Evolutionary conservation across 2,113 vertebrate genomes (phyloP), one percentile per base, ranked within the genome.

Genomic region (Chamaetylas fuelleborni): DNA sequence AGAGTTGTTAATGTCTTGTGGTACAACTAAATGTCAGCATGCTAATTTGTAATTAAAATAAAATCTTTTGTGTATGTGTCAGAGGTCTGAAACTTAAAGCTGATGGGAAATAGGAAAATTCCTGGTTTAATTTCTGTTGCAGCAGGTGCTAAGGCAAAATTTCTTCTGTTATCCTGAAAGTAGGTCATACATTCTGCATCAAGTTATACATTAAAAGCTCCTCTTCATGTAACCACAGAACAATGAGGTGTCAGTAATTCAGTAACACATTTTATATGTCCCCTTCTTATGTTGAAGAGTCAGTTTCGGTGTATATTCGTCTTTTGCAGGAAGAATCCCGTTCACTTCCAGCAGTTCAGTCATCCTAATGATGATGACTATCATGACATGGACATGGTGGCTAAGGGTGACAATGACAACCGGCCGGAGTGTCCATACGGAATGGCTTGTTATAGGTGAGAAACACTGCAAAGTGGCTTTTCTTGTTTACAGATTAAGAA

Each of bases 301-400:
- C 74, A 80, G 54, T 70, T 90, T 93, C 0, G 4, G 13, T 33
- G 5, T 28, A 0, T 81, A 5, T 96, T 94, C 96, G 5, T 95
- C 47, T 64, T 73, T 95, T 62, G 34, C 91, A 98, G 98, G 95
- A 98, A 97, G 95, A 98, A 98, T 96, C 98, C 98, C 26, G 3
- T 96, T 72, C 98, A 98, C 88, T 98, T 98, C 88, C 96, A 98
- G 91, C 96, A 98, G 70, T 98, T 98, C 81, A 98, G 98, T 95
- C 98, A 98, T 65, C 98, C 98, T 54, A 81, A 88, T 17, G 98
- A 98, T 50, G 89, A 94, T 23, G 98, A 98, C 92, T 98, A 97
- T 88, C 34, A 77, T 8, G 90, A 73, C 38, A 8, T 6, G 0
- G 88, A 88, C 45, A 6, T 12, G 4, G 14, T n/a, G 20, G 61